These are phyloP conservation scores for Syngnathus floridae DNA, from an alignment of 2,113 vertebrate genomes.

Conservation along the genomic window DNA sequence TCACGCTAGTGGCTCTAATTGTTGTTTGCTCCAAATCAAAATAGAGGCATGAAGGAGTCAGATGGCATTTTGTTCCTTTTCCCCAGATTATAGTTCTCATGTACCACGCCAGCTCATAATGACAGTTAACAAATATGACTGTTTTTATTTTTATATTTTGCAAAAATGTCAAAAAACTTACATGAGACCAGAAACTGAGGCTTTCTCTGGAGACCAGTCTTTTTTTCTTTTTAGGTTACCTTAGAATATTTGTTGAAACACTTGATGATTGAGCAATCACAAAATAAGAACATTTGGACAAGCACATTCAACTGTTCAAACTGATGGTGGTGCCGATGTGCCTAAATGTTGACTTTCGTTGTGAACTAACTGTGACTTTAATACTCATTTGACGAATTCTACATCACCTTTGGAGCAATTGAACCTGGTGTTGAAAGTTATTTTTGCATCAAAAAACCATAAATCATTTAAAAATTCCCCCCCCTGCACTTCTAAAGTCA, in stretches of 20 bases:
- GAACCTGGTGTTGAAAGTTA: constrained; percentile 28
- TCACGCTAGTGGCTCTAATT: background rate
- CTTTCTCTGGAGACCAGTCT: too few species aligned
- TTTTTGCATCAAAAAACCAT: constrained; percentile 14
- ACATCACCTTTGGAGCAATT: constrained; percentile 15
- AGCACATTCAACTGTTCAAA: background rate
- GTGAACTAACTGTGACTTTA: background rate
- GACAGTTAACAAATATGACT: too few species aligned
- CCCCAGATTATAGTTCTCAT: too few species aligned
- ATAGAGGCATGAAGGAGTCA: too few species aligned
- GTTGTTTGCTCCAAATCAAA: too few species aligned
- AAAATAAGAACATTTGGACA: background rate
- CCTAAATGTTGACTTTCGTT: background rate
- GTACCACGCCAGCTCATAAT: too few species aligned
- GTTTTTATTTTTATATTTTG: background rate
- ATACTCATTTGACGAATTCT: background rate
- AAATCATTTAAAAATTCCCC: background rate
- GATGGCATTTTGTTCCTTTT: background rate
- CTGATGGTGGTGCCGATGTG: background rate
- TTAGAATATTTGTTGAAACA: background rate
- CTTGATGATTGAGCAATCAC: too few species aligned
- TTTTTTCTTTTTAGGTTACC: too few species aligned
- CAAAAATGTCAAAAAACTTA: too few species aligned
- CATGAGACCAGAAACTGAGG: too few species aligned
- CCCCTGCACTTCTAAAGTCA: background rate